These are phyloP conservation scores for Phrynosoma platyrhinos DNA, from an alignment of 2,113 vertebrate genomes.

Conservation along the genomic window DNA sequence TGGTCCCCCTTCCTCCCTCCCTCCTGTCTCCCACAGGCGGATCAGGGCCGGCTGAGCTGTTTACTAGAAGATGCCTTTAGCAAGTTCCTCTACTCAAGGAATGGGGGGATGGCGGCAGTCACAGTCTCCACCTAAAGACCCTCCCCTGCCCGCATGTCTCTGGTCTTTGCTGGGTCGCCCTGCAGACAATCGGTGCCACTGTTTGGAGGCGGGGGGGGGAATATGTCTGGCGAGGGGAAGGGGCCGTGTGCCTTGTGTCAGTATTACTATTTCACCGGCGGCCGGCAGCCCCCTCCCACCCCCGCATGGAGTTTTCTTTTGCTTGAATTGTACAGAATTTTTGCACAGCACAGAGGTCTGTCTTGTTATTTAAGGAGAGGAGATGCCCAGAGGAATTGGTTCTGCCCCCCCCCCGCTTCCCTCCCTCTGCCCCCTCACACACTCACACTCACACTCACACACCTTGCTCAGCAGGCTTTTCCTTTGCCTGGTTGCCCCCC, in stretches of 20 bases:
- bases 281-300: not conserved
- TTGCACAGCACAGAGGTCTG: slow-evolving; percentile 71
- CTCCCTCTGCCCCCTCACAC: not conserved
- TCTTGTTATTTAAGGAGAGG: slow-evolving; percentile 61
- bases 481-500: too few relatives aligned
- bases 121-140: slow-evolving; percentile 92
- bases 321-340: slow-evolving; percentile 74
- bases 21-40: slow-evolving; percentile 79
- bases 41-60: slow-evolving; percentile 90
- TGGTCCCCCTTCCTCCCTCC: not conserved
- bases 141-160: slow-evolving; percentile 62
- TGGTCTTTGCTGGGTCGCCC: slow-evolving; percentile 58
- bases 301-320: slow-evolving; percentile 71
- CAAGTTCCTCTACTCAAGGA: slow-evolving; percentile 93
- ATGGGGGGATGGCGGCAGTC: slow-evolving; percentile 91
- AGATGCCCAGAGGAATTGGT: slow-evolving; percentile 33
- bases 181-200: slow-evolving; percentile 60
- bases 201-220: slow-evolving; percentile 23
- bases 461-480: slow-evolving; percentile 21
- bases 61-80: slow-evolving; percentile 97
- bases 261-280: slow-evolving; percentile 63
- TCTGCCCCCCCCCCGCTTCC: slow-evolving; percentile 4
- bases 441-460: slow-evolving; percentile 33
- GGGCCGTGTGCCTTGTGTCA: slow-evolving; percentile 70
- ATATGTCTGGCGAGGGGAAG: slow-evolving; percentile 23